Base-by-base conservation (phyloP, 2,888 invertebrate species). In the Parochlus steinenii region DNA sequence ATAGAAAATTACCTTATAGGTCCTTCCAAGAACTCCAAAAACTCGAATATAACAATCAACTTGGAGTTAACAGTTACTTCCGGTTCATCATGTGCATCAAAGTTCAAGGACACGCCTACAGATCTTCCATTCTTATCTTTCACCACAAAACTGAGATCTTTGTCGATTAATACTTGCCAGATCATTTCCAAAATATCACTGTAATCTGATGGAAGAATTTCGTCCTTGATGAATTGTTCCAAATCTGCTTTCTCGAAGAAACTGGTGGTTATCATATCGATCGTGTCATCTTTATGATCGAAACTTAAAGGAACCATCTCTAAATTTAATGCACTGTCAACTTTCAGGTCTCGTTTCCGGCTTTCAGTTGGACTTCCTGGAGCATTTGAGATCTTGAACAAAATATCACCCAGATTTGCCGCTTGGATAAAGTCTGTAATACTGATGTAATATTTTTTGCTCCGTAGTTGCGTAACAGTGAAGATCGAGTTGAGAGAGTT, bases 201-300 rank as follows among this genome's bases (percentile, higher is more conserved):
- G 53, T 85, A 86, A 52, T 85, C 82, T 0, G 61, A 55, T 5
- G 68, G 63, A 6, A 64, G 57, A 12, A 83, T 72, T 39, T 74
- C 70, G 3, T 77, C 73, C 41, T 72, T 70, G 11, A 85, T 53
- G 69, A 78, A 83, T 50, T 72, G 71, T 49, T 87, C 87, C 45
- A 89, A 51, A 50, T 87, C 86, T 0, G 85, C 86, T 56, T 86
- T 87, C 48, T 71, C 71, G 54, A 79, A 80, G 58, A 87, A 87
- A 50, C 86, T 86, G 5, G 75, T 71, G 1, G 80, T 76, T 40
- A 87, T 76, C 60, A 86, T 83, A 39, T 75, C 69, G 43, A 76
- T 71, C 17, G 74, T 75, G 15, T 67, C 64, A 1, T 69, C 54
- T 46, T 75, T 78, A 46, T 82, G 72, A 2, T 69, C 65, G 31